Evolutionary conservation across 2,888 invertebrate species (phyloP).

Genomic region (Pterostichus madidus): DNA sequence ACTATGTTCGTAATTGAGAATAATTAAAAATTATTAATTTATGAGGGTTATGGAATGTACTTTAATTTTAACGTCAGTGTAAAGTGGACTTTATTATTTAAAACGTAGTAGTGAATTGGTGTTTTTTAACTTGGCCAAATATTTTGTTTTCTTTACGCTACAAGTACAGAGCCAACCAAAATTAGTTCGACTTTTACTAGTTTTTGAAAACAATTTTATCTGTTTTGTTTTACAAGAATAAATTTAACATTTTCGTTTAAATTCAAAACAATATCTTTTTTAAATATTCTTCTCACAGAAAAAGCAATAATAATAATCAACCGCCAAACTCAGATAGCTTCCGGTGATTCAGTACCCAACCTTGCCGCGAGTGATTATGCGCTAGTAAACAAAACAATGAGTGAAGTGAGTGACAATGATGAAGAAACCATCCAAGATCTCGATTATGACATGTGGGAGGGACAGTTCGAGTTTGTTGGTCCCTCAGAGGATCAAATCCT

Average conservation of each 20-base stretch:
- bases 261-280: not conserved
- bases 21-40: not conserved
- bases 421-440: slow-evolving; percentile 80
- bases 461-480: slow-evolving; percentile 91
- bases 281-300: slow-evolving; percentile 10
- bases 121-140: not conserved
- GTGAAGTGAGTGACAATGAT: slow-evolving; percentile 76
- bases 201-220: too few relatives aligned
- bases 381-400: slow-evolving; percentile 73
- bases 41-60: not conserved
- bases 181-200: too few relatives aligned
- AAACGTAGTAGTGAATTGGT: not conserved
- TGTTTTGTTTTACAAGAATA: too few relatives aligned
- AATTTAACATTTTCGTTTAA: too few relatives aligned
- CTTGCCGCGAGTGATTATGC: not conserved
- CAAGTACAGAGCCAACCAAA: too few relatives aligned
- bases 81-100: not conserved
- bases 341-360: not conserved
- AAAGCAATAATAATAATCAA: slow-evolving; percentile 6
- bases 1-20: too few relatives aligned
- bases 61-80: not conserved
- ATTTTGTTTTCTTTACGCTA: too few relatives aligned
- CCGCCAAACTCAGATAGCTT: not conserved
- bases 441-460: slow-evolving; percentile 94
- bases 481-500: slow-evolving; percentile 72